Evolutionary conservation across 2,797 vertebrate genomes (phyloP).

Genomic region (Gallirallus australis): DNA sequence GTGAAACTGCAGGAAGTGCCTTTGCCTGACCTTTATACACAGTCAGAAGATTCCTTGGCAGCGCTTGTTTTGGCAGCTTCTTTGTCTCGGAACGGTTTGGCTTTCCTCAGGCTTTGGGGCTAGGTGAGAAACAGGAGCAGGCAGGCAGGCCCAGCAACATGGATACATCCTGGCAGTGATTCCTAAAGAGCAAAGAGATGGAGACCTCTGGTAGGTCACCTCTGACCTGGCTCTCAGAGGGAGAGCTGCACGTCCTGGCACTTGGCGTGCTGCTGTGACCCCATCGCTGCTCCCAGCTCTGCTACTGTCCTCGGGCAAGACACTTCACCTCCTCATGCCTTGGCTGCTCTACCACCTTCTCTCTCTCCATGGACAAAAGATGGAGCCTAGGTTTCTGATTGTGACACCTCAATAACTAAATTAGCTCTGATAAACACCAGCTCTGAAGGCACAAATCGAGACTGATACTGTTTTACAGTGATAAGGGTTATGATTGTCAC

Average conservation of each 20-base stretch:
- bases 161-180: background rate
- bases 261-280: background rate
- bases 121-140: constrained; percentile 2
- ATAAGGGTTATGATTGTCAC: background rate
- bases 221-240: background rate
- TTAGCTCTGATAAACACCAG: background rate
- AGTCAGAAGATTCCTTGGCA: constrained; percentile 48
- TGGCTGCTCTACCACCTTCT: background rate
- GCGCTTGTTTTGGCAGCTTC: constrained; percentile 42
- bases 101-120: background rate
- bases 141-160: background rate
- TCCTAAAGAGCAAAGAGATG: background rate
- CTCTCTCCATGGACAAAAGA: background rate
- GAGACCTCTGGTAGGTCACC: background rate
- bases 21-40: constrained; percentile 55
- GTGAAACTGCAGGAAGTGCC: constrained; percentile 58
- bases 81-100: background rate
- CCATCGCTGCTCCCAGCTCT: background rate
- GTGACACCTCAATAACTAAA: background rate
- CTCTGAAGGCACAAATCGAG: background rate
- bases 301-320: background rate
- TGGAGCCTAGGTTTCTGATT: background rate
- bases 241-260: background rate
- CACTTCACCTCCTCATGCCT: background rate
- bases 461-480: background rate